phyloP scores from a whole-genome alignment of 2,888 invertebrate species.

The Mellilla xanthometata region DNA sequence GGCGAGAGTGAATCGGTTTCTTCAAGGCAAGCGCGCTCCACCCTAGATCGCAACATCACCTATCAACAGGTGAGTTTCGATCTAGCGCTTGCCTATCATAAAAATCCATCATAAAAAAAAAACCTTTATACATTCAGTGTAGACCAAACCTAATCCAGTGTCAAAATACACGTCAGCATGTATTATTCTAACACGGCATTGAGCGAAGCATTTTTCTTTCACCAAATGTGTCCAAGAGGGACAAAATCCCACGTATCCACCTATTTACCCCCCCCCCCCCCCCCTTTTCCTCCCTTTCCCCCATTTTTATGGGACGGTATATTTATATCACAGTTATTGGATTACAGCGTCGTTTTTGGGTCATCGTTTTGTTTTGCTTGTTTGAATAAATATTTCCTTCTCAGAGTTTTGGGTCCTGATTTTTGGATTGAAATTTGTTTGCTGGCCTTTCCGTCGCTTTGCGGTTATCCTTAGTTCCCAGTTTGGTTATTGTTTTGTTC shows the following conservation, averaged over 20 bases:
- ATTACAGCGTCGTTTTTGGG: constrained; percentile 3
- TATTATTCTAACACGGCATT: constrained; percentile 6
- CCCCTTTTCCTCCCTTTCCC: neutral
- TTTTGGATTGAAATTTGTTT: neutral
- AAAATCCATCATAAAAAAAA: too few species aligned
- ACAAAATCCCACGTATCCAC: neutral
- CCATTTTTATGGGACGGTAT: constrained; percentile 8
- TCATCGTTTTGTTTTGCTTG: constrained; percentile 5
- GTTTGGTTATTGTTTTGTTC: too few species aligned
- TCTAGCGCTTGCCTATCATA: too few species aligned
- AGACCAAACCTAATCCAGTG: neutral
- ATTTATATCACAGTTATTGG: constrained; percentile 12
- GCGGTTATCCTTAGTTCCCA: too few species aligned
- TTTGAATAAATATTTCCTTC: neutral
- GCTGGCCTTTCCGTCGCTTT: neutral
- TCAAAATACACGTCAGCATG: constrained; percentile 11
- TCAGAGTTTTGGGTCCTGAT: neutral
- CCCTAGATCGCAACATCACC: too few species aligned
- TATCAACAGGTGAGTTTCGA: too few species aligned
- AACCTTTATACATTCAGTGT: too few species aligned
- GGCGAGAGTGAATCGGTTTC: too few species aligned
- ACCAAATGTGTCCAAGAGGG: constrained; percentile 9
- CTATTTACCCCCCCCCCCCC: neutral
- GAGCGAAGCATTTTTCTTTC: constrained; percentile 6
- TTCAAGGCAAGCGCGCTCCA: too few species aligned